Base-by-base conservation (phyloP, 2,113 vertebrate genomes). In the Lagopus muta region DNA sequence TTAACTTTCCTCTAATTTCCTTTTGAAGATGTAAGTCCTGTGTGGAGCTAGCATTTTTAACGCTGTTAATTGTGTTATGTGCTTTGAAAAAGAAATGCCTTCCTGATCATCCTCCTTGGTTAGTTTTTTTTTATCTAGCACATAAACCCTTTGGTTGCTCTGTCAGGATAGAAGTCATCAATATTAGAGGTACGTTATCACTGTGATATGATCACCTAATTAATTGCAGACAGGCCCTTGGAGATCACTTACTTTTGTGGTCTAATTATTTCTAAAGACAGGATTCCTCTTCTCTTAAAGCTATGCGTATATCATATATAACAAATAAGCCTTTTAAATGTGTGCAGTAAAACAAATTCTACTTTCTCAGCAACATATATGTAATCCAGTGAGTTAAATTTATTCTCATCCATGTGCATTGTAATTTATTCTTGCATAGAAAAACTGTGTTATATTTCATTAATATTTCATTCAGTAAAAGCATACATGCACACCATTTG, bases 221-320 rank as follows among this genome's bases (percentile, higher is more conserved):
- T 94, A 95, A 93, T 94, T 96, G 70, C 45, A 93, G 34, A 47
- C 8, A 32, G n/a, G 3, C 7, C 69, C 22, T 82, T 73, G 73
- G 82, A 94, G 64, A 71, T 81, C 88, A 52, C 16, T 86, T 80
- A n/a, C 5, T 73, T 70, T 87, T 82, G 50, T 82, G 34, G 5
- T 95, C 74, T 92, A 94, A 95, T 96, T 88, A 87, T 86, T 95
- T 92, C 79, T 91, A 69, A 94, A 86, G 57, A 71, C 17, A 89
- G 17, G 40, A 42, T 64, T 58, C 25, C 47, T 71, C 80, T 69
- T 57, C 24, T 86, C 36, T 93, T 81, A 36, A 71, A 55, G 74
- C 7, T 65, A n/a, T 78, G 36, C n/a, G 30, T 65, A 65, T 36
- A 8, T 5, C 88, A 27, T 8, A 4, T 74, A 47, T 25, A 47